Evolutionary conservation across 2,797 vertebrate genomes (phyloP), one percentile per base, ranked within the genome.

Genomic region (Thalassophryne amazonica): DNA sequence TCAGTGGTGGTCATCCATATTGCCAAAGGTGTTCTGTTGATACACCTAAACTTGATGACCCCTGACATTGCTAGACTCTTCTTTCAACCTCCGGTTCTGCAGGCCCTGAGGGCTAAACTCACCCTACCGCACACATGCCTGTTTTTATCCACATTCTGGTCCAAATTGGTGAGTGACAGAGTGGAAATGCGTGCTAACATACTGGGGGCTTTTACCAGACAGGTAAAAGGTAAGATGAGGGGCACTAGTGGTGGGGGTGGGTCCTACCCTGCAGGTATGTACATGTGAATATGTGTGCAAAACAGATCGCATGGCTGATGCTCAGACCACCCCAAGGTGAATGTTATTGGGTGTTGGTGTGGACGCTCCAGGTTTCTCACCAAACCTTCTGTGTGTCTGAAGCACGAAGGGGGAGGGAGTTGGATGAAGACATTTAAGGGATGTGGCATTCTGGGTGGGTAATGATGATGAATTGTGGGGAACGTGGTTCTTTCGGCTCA

Each of bases 391-490:
- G 37, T 62, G 14, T 28, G 57, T 69, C 19, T 3, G 47, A 57
- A 18, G 38, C 32, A 15, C 39, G 46, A 42, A 29, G 59, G 23
- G 40, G 41, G 58, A 23, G 40, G 28, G 53, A 52, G 18, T 20
- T 10, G 52, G 38, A 57, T 39, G 41, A 58, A 37, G 46, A 60
- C n/a, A 3, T 37, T 53, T 37, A 45, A 46, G 53, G 22, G 53
- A 55, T 46, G 63, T 74, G 78, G 76, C 69, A 83, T 79, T 55
- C 60, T 43, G 46, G 50, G 46, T 21, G 7, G 65, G 53, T 86
- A 79, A 87, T 60, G 81, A 82, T 84, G 83, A 87, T 86, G 73
- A 86, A 88, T 79, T 77, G 65, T 34, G 28, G 50, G 52, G 72
- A 80, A 68, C 58, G 35, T 18, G 29, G 76, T 67, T 81, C 76